A percentile compares a stretch with the other conserved stretches of the same genome.
phyloP scores from a whole-genome alignment of 1,140 invertebrate genomes.

The Drosophila nikananu region DNA sequence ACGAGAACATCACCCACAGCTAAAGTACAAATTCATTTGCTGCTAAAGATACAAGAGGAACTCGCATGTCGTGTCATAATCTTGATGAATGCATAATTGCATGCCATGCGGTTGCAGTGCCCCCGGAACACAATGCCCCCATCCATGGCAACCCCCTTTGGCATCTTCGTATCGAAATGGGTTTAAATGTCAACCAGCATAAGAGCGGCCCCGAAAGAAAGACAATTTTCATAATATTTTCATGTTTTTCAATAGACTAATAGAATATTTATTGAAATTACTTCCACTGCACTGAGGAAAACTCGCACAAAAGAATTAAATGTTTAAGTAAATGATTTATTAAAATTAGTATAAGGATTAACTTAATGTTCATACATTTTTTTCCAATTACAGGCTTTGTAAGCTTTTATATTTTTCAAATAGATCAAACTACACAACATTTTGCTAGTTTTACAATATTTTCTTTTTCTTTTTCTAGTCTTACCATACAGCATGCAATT shows the following conservation, averaged over 20 bases:
- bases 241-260: constrained; percentile 68
- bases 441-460: not conserved
- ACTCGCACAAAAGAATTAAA: too few relatives aligned
- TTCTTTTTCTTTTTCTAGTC: not conserved
- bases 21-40: constrained; percentile 72
- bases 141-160: constrained; percentile 5
- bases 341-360: not conserved
- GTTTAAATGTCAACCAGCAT: constrained; percentile 81
- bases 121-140: constrained; percentile 12
- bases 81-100: constrained; percentile 85
- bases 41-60: constrained; percentile 69
- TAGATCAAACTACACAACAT: not conserved
- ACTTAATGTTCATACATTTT: too few relatives aligned
- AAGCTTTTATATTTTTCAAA: not conserved
- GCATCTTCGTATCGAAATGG: constrained; percentile 32
- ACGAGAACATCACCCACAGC: constrained; percentile 46
- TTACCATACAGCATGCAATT: constrained; percentile 50
- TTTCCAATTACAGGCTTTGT: not conserved
- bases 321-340: not conserved
- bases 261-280: constrained; percentile 18
- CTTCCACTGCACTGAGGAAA: constrained; percentile 10
- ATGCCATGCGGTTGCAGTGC: constrained; percentile 46
- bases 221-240: constrained; percentile 74
- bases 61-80: constrained; percentile 85
- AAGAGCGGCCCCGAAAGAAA: constrained; percentile 14